Conservation (phyloP, 2,888 invertebrate genomes). For the Tortrix viridana region DNA sequence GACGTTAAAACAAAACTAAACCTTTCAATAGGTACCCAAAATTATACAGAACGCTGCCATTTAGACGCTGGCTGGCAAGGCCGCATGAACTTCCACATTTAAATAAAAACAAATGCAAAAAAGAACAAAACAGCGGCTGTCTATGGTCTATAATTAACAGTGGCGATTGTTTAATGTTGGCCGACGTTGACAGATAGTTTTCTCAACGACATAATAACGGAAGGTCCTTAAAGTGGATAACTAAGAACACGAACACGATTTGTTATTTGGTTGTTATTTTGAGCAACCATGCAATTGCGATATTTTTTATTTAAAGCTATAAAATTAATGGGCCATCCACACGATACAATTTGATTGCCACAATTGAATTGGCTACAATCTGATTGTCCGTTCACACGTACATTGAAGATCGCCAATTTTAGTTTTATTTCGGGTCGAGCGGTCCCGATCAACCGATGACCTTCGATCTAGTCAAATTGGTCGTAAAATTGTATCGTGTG, state of each 20-base stretch:
- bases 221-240: constrained; percentile 31
- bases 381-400: too few relatives aligned
- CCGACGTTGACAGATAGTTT: constrained; percentile 38
- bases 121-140: constrained; percentile 20
- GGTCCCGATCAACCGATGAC: too few relatives aligned
- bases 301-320: too few relatives aligned
- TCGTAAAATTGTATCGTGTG: too few relatives aligned
- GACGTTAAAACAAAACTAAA: background rate
- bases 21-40: background rate
- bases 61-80: constrained; percentile 23
- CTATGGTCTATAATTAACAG: constrained; percentile 38
- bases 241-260: background rate
- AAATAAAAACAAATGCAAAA: constrained; percentile 36
- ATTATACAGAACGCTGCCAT: background rate
- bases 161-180: constrained; percentile 41
- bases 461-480: too few relatives aligned
- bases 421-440: too few relatives aligned
- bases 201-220: constrained; percentile 21
- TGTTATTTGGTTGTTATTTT: too few relatives aligned
- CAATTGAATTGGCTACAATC: too few relatives aligned
- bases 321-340: too few relatives aligned
- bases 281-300: too few relatives aligned
- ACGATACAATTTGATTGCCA: too few relatives aligned
- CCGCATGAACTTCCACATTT: constrained; percentile 25
- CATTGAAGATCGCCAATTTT: too few relatives aligned